These are phyloP conservation scores for Drosophila nr. fundita DNA, from an alignment of 2,888 invertebrate genomes.

Conservation along the genomic window DNA sequence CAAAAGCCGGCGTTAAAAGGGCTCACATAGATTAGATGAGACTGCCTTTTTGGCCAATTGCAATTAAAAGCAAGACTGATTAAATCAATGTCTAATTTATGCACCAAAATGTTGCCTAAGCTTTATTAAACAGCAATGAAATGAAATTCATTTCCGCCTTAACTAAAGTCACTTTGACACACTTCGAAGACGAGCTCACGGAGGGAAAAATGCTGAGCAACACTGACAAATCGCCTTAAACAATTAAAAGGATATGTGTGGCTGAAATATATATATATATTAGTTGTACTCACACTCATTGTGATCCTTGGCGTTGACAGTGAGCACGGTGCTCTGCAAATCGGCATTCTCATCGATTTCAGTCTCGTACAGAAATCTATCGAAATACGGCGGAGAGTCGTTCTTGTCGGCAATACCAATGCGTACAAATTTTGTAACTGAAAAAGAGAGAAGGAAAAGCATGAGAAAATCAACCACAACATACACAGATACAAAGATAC, in stretches of 20 bases:
- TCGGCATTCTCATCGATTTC: constrained; percentile 99
- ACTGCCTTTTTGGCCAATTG: constrained; percentile 11
- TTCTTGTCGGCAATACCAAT: constrained; percentile 99
- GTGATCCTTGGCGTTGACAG: constrained; percentile 99
- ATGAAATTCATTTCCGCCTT: constrained; percentile 31
- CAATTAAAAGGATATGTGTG: constrained; percentile 16
- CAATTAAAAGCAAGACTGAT: constrained; percentile 55
- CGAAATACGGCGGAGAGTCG: constrained; percentile 99
- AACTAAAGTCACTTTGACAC: constrained; percentile 7
- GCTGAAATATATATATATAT: neutral
- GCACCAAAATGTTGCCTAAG: constrained; percentile 37
- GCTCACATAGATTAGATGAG: neutral
- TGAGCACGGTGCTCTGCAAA: constrained; percentile 97
- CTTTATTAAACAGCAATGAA: constrained; percentile 27
- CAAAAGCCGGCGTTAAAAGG: neutral
- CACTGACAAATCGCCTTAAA: constrained; percentile 49
- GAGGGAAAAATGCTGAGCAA: constrained; percentile 8
- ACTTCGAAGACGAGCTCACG: neutral
- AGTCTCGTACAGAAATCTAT: constrained; percentile 97
- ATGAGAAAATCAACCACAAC: constrained; percentile 4
- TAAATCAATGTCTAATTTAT: constrained; percentile 73
- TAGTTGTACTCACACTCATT: constrained; percentile 95
- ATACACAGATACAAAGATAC: constrained; percentile 1
- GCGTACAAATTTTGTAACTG: constrained; percentile 98
- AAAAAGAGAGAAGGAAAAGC: constrained; percentile 80